phyloP scores from a whole-genome alignment of 1,140 invertebrate species.

The Zaprionus capensis region DNA sequence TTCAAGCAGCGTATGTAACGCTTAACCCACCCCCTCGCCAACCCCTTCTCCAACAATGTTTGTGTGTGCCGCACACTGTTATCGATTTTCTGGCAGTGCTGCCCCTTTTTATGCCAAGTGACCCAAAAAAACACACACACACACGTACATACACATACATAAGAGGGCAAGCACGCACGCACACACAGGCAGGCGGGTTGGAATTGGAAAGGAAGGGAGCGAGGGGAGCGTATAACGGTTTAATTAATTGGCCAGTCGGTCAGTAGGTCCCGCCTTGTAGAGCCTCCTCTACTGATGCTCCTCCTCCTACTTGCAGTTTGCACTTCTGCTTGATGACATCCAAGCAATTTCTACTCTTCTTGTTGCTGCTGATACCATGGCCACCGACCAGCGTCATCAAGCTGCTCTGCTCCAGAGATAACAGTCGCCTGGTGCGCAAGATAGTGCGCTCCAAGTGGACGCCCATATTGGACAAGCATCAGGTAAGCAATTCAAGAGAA shows the following conservation, averaged over 20 bases:
- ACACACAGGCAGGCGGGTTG: constrained; percentile 20
- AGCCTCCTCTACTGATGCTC: constrained; percentile 11
- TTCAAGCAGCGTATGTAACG: constrained; percentile 12
- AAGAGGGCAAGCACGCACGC: not conserved
- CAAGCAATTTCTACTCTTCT: constrained; percentile 86
- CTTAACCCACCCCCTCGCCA: not conserved
- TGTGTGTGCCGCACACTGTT: constrained; percentile 27
- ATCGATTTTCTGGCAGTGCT: constrained; percentile 65
- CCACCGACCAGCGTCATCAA: constrained; percentile 93
- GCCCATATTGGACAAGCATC: constrained; percentile 93
- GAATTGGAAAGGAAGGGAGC: not conserved
- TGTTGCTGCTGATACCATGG: constrained; percentile 93
- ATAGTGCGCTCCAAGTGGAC: constrained; percentile 96
- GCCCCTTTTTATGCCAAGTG: constrained; percentile 63
- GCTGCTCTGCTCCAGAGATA: constrained; percentile 94
- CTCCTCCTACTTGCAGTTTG: constrained; percentile 57
- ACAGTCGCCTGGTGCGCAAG: constrained; percentile 93
- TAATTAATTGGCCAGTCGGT: constrained; percentile 62
- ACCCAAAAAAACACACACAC: constrained; percentile 59
- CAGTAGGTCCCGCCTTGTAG: constrained; percentile 37
- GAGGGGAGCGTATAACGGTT: constrained; percentile 1
- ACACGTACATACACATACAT: not conserved
- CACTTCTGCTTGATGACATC: constrained; percentile 68
- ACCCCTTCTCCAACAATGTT: not conserved
- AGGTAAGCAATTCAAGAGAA: constrained; percentile 85